Evolutionary conservation across 2,113 vertebrate species (phyloP).

Genomic region (Sorex fumeus): DNA sequence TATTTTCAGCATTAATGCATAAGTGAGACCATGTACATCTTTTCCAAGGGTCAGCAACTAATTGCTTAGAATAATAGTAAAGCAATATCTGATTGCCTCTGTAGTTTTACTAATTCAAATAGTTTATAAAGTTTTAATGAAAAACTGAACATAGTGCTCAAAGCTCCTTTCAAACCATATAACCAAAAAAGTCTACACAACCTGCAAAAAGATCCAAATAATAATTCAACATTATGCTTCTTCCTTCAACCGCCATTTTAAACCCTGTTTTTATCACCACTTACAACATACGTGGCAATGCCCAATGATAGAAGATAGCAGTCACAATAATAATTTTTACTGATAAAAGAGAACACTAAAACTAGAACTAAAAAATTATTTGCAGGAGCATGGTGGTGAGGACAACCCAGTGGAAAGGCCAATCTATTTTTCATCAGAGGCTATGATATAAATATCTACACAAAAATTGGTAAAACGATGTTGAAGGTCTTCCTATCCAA

Average conservation of each 20-base stretch:
- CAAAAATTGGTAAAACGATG: too few species aligned
- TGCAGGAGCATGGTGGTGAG: background rate
- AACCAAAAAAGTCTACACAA: slow-evolving; percentile 42
- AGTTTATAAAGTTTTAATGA: slow-evolving; percentile 45
- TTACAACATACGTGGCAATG: background rate
- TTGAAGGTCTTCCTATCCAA: too few species aligned
- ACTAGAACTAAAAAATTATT: background rate
- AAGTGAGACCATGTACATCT: background rate
- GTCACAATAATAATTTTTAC: background rate
- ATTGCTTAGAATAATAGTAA: slow-evolving; percentile 48
- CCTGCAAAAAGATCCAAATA: slow-evolving; percentile 26
- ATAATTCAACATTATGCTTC: background rate
- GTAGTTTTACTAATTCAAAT: slow-evolving; percentile 17
- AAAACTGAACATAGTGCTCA: slow-evolving; percentile 14
- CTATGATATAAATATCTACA: too few species aligned
- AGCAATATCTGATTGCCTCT: background rate
- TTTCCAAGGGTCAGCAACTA: slow-evolving; percentile 21
- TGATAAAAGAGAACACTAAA: background rate
- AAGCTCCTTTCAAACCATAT: slow-evolving; percentile 42
- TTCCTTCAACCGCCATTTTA: slow-evolving; percentile 27
- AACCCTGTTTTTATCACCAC: slow-evolving; percentile 44
- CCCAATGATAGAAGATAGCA: background rate
- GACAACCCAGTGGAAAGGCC: background rate
- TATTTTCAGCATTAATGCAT: background rate
- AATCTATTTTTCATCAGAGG: too few species aligned